Conservation (phyloP, 2,888 invertebrate species). For the Subacronicta megacephala region DNA sequence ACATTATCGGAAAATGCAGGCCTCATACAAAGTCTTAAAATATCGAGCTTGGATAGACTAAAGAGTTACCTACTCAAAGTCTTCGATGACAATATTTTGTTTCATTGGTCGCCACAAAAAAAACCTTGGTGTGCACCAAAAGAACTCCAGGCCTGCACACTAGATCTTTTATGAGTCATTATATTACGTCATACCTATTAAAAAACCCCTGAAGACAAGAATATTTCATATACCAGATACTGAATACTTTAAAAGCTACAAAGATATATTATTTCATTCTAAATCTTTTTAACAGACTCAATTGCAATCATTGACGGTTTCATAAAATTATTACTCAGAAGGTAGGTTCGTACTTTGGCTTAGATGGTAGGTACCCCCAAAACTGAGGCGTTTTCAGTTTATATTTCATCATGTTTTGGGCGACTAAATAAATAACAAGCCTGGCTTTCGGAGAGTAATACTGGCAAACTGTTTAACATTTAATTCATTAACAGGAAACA, state of each 20-base stretch:
- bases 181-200: conserved; percentile 4
- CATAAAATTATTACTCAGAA: conserved; percentile 46
- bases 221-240: conserved; percentile 9
- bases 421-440: conserved; percentile 52
- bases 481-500: conserved; percentile 62
- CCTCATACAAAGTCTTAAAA: too few species aligned
- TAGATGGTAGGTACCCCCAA: conserved; percentile 18
- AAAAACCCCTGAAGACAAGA: conserved; percentile 13
- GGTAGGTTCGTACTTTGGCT: conserved; percentile 22
- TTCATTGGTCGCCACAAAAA: not conserved
- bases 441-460: conserved; percentile 48
- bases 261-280: conserved; percentile 12
- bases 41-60: too few species aligned
- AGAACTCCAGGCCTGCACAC: conserved; percentile 1
- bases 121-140: not conserved
- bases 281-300: conserved; percentile 21
- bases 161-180: conserved; percentile 11
- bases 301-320: conserved; percentile 33
- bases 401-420: conserved; percentile 52
- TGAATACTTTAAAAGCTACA: conserved; percentile 7
- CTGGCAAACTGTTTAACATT: conserved; percentile 54
- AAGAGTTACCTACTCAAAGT: too few species aligned
- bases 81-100: too few species aligned
- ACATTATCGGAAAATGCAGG: too few species aligned
- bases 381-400: conserved; percentile 33